phyloP scores from a whole-genome alignment of 2,797 vertebrate genomes.

The Cyclopterus lumpus region DNA sequence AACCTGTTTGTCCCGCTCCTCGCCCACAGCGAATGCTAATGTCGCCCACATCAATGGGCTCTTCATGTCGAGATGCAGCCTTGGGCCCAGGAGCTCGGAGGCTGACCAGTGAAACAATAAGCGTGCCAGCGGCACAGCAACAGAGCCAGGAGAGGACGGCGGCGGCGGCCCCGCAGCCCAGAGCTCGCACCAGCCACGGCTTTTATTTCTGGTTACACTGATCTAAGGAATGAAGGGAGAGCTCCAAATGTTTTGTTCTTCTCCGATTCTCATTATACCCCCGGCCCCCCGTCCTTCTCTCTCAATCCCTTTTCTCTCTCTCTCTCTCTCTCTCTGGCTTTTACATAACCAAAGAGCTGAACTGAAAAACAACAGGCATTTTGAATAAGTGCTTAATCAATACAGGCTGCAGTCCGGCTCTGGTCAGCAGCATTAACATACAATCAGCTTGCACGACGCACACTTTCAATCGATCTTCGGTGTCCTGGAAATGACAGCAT shows the following conservation, averaged over 20 bases:
- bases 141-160: conserved; percentile 63
- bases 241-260: conserved; percentile 74
- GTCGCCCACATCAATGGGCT: conserved; percentile 83
- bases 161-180: conserved; percentile 44
- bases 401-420: conserved; percentile 37
- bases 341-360: conserved; percentile 43
- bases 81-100: conserved; percentile 51
- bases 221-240: conserved; percentile 73
- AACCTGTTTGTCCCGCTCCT: conserved; percentile 81
- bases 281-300: neutral
- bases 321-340: conserved; percentile 34
- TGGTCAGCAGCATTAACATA: conserved; percentile 54
- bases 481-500: conserved; percentile 16
- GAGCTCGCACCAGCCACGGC: conserved; percentile 58
- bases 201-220: conserved; percentile 78
- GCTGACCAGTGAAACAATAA: conserved; percentile 61
- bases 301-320: conserved; percentile 22
- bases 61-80: conserved; percentile 79
- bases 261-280: conserved; percentile 50
- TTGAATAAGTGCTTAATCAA: conserved; percentile 64
- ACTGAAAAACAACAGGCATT: conserved; percentile 50
- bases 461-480: conserved; percentile 34
- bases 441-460: conserved; percentile 34
- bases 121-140: conserved; percentile 42
- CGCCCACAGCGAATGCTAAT: conserved; percentile 86